Base-by-base conservation (phyloP, 2,797 vertebrate genomes). In the Furcifer pardalis region DNA sequence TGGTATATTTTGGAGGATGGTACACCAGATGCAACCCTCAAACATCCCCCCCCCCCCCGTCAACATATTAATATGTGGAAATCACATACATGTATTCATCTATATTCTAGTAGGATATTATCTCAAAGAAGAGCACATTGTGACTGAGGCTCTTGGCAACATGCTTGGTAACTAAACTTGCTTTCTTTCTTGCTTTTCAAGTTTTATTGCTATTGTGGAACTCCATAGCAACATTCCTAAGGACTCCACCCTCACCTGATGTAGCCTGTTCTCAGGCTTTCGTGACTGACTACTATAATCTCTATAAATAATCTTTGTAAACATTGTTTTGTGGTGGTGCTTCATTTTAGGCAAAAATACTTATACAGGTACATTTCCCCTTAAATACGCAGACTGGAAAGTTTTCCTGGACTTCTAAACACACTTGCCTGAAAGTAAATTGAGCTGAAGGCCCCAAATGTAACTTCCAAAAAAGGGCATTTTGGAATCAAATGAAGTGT, bases 161-260 rank as follows among this genome's bases (percentile, higher is more conserved):
- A 59, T 23, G 35, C 35, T 73, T 73, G 44, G 4, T 76, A 56
- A 59, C 30, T 44, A 66, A 85, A 80, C 35, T 42, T 56, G 72
- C n/a, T 69, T 77, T 8, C 42, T 84, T 84, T 65, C 84, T 81
- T n/a, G 72, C 71, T 76, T 85, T 85, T 81, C 72, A 76, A 68
- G 78, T 85, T 85, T 85, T 15, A 35, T 56, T 74, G 9, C 35
- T 35, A 27, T 40, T 23, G 3, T 68, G 63, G 49, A 59, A 69
- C 25, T n/a, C 44, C 27, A n/a, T 23, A 15, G 46, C 62, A 66
- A 35, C 62, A 83, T 83, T 77, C 72, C 46, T 76, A 30, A 56
- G 32, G 23, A 42, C 62, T 66, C 46, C 46, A 75, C 78, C 46
- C 23, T 68, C 42, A 32, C n/a, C 19, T 68, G 60, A 75, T 75